Base-by-base conservation (phyloP, 2,888 invertebrate species). In the Synanthedon formicaeformis region DNA sequence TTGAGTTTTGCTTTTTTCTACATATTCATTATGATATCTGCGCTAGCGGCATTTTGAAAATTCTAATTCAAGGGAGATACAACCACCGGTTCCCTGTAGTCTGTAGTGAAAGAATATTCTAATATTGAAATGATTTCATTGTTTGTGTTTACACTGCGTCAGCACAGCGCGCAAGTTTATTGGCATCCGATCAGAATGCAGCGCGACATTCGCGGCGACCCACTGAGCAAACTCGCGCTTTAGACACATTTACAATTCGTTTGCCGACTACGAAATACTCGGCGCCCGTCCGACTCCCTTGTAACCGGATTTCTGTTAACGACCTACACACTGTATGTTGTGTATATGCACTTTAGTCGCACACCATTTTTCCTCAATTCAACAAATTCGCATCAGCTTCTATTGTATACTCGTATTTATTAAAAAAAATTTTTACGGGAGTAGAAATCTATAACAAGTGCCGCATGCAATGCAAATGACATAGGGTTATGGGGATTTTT, bases 291-390 rank as follows among this genome's bases (percentile, higher is more conserved):
- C 70, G 63, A 73, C 74, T 76, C 77, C 79, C 79, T 79, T 77
- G 78, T 77, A 73, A 78, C 74, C 68, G 71, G 75, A 78, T 82
- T 81, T 71, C 73, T 71, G 75, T 73, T 80, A 78, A 81, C 78
- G 81, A 80, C 78, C 75, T 69, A 74, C 69, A 71, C 70, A 73
- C 70, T 75, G 75, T 69, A 76, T 74, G 75, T 78, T 78, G 6
- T 34, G 34, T 80, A 76, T 23, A 23, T 78, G 71, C 71, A 74
- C 69, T 75, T 73, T 65, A 65, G 71, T 73, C 72, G 73, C 71
- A 75, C 64, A 69, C 60, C 61, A 57, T 70, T 71, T 73, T 71
- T 45, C 45, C 13, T 13, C 6, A 45, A 45, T 13, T n/a, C n/a
- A 45, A 45, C 45, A 45, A 14, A n/a, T 45, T 45, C 8, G n/a